Base-by-base conservation (phyloP, 64 coral and sea anemone genomes). In the Cladopsammia gracilis region DNA sequence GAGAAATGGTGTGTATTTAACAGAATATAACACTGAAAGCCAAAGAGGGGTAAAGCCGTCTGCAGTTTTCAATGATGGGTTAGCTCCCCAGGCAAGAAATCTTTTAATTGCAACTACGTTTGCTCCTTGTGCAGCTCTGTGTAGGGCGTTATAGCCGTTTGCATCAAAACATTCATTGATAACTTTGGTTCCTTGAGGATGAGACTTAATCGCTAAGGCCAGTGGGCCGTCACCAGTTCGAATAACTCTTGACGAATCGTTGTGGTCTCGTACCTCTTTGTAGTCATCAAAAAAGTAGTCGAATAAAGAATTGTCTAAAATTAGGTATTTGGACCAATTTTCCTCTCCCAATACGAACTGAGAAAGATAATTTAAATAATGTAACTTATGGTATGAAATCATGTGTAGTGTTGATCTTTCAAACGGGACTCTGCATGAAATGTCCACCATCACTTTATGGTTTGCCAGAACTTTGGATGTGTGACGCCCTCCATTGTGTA, bases 51-150 rank as follows among this genome's bases (percentile, higher is more conserved):
- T 70, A 26, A 76, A 45, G 7, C 75, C 95, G 5, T 65, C 46
- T 57, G 22, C 10, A 24, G 53, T 82, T 3, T 11, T 10, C 24
- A 42, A 49, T 0, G 23, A 58, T 61, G 14, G 14, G 45, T 93
- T 75, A 11, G 67, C 92, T 91, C 92, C 92, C 69, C 69, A 86
- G 20, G 91, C 54, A 18, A 97, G 56, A 8, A 94, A 80, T 76
- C 87, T 92, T 23, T 81, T 81, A n/a, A 97, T 48, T 0, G 96
- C 96, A 14, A 90, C 67, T 54, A 97, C 19, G 70, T 97, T 97
- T 45, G 91, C 92, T 13, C 96, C 96, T 18, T 97, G 96, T 18
- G 92, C 96, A 49, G 96, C 96, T 82, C 96, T 69, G 42, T 97
- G 96, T 8, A 97, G 24, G 25, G 89, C 52, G 3, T 77, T 94